Base-by-base conservation (phyloP, 1,140 invertebrate genomes). In the Bombus impatiens region DNA sequence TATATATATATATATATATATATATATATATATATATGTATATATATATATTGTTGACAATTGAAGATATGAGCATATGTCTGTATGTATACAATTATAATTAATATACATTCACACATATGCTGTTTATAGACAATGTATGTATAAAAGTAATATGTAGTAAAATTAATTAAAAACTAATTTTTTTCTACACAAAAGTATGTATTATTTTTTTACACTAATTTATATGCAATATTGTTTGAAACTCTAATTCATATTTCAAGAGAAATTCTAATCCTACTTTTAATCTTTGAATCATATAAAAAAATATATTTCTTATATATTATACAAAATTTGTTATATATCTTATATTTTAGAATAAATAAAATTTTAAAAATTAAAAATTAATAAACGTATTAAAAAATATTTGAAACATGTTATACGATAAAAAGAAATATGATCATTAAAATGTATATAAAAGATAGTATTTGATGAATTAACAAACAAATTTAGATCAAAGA, bases 101-200 rank as follows among this genome's bases (percentile, higher is more conserved):
- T 78, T 89, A 86, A 79, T 62, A 76, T 72, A 87, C 82, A 90
- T 90, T 57, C 82, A 87, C 80, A 78, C 89, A 91, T 80, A 84
- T 84, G 86, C 59, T 78, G 77, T 62, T 80, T 87, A 78, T 91
- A 90, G 75, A 57, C n/a, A 47, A 67, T 62, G 72, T 89, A 70
- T 86, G 87, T 86, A 70, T 74, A 80, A 91, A 79, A 74, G 85
- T 89, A 83, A 91, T 65, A 87, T 89, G 86, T 89, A 91, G 68
- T 47, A 82, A 90, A 90, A 67, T 88, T 74, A 37, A 84, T 92
- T 92, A 88, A 92, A 93, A 90, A 59, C 84, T 92, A 88, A 87
- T 89, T 81, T 90, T 93, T 93, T 72, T 92, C 86, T 91, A 92
- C 71, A 86, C 71, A 86, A 44, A 87, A 90, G 47, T 92, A 88